Conservation (phyloP, 2,888 invertebrate genomes). For the Hecatera dysodea region DNA sequence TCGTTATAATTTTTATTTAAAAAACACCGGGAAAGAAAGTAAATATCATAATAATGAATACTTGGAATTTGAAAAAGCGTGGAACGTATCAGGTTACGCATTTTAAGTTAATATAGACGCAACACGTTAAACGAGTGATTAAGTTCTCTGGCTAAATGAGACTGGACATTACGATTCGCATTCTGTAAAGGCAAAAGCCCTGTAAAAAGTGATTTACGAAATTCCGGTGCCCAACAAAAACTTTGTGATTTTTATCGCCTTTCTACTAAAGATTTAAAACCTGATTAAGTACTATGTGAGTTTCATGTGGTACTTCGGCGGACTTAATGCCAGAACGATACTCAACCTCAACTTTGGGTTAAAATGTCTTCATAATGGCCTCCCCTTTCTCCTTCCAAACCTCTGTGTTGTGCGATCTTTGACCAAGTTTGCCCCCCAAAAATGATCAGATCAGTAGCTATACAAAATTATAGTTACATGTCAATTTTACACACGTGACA, state of each 20-base stretch:
- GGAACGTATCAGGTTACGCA: constrained; percentile 19
- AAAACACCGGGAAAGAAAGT: too few relatives aligned
- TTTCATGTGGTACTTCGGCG: too few relatives aligned
- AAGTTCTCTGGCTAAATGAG: constrained; percentile 18
- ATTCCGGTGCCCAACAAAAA: neutral
- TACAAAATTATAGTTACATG: too few relatives aligned
- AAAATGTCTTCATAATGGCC: neutral
- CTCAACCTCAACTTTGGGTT: neutral
- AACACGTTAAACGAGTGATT: constrained; percentile 14
- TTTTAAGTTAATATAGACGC: constrained; percentile 5
- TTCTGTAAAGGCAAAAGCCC: constrained; percentile 1
- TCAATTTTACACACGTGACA: too few relatives aligned
- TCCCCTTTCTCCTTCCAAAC: too few relatives aligned
- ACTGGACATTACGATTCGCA: neutral
- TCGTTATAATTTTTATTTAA: too few relatives aligned
- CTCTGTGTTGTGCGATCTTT: too few relatives aligned
- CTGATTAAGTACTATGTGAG: neutral
- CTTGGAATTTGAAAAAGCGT: constrained; percentile 7
- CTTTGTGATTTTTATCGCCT: neutral
- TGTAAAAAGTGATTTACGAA: neutral
- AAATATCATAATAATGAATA: neutral
- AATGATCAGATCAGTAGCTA: too few relatives aligned
- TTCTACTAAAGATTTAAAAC: neutral
- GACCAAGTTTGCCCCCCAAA: too few relatives aligned
- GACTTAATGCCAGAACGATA: neutral